A percentile compares a stretch with the other conserved stretches of the same genome.
These are phyloP conservation scores for Perca fluviatilis DNA, from an alignment of 2,113 vertebrate species.

Conservation along the genomic window DNA sequence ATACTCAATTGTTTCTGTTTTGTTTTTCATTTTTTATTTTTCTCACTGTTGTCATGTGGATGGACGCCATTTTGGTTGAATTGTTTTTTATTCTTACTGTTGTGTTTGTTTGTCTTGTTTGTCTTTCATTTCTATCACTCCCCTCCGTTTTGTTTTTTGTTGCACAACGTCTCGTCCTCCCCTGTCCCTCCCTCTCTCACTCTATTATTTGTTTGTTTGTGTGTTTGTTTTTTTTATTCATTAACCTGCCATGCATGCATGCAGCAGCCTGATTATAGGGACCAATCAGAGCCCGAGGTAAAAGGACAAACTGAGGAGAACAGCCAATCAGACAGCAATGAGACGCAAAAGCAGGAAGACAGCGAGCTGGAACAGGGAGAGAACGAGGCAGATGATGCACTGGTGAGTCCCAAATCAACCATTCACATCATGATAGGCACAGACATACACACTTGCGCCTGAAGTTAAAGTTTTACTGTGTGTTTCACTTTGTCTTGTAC, in stretches of 20 bases:
- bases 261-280: conserved; percentile 96
- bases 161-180: conserved; percentile 51
- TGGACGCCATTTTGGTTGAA: conserved; percentile 79
- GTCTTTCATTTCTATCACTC: conserved; percentile 53
- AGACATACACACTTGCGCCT: not conserved
- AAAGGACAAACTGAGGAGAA: conserved; percentile 82
- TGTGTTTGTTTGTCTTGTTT: conserved; percentile 76
- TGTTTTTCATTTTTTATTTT: conserved; percentile 68
- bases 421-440: not conserved
- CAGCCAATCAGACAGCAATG: conserved; percentile 80
- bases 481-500: not conserved
- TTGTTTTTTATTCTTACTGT: conserved; percentile 66
- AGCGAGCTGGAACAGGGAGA: conserved; percentile 83
- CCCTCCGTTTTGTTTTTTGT: conserved; percentile 56
- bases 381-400: conserved; percentile 85
- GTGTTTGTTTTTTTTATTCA: conserved; percentile 87
- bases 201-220: conserved; percentile 71
- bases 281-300: conserved; percentile 82
- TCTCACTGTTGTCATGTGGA: conserved; percentile 81
- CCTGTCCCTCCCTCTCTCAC: conserved; percentile 59
- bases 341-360: conserved; percentile 80
- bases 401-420: conserved; percentile 79
- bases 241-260: conserved; percentile 93
- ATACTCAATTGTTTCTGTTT: conserved; percentile 80
- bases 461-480: not conserved